Percentiles rank a stretch among this genome's conserved stretches.
Conservation (phyloP, 64 coral and sea anemone species). For the Orbicella faveolata region DNA sequence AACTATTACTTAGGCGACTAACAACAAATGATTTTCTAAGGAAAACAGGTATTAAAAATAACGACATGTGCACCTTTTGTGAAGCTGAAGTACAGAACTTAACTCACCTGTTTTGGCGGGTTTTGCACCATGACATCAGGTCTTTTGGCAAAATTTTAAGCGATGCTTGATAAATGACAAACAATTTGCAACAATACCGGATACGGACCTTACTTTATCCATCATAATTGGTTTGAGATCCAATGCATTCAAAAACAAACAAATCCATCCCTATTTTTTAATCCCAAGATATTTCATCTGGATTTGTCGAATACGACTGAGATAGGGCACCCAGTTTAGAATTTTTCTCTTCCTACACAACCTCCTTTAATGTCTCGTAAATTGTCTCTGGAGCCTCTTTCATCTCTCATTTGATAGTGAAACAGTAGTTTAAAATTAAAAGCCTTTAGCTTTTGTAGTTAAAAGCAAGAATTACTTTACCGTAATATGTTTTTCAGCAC, state of each 20-base stretch:
- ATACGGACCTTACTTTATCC: too few relatives aligned
- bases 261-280: too few relatives aligned
- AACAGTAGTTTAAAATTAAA: background rate
- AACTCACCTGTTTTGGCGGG: background rate
- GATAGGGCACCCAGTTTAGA: background rate
- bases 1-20: too few relatives aligned
- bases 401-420: background rate
- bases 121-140: background rate
- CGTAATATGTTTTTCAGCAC: too few relatives aligned
- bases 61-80: slow-evolving; percentile 1
- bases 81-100: slow-evolving; percentile 1
- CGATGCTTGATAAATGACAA: slow-evolving; percentile 2
- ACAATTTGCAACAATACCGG: background rate
- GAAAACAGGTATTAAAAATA: background rate
- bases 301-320: background rate
- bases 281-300: background rate
- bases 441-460: background rate
- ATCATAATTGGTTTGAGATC: too few relatives aligned
- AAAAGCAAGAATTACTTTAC: too few relatives aligned
- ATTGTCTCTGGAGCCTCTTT: background rate
- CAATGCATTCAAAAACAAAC: too few relatives aligned
- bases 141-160: background rate
- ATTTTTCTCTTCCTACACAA: background rate
- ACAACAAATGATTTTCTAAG: too few relatives aligned
- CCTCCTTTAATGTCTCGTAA: background rate